Conservation (phyloP, 2,888 invertebrate species). For the Apantesis nais region DNA sequence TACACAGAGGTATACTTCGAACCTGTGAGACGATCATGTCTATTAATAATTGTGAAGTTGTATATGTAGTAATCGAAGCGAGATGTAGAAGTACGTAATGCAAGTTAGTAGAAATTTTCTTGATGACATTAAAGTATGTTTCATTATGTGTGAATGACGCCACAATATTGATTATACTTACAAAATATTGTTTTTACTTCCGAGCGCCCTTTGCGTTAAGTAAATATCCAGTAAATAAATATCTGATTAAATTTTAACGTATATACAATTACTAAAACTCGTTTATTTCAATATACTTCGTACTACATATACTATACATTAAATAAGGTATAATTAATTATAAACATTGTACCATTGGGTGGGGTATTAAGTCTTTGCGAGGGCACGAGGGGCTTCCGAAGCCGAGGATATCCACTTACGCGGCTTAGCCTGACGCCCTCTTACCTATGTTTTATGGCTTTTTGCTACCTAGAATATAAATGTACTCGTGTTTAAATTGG, state of each 20-base stretch:
- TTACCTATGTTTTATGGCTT: constrained; percentile 57
- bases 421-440: constrained; percentile 51
- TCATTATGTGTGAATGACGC: too few relatives aligned
- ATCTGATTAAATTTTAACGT: not conserved
- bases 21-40: not conserved
- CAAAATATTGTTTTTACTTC: too few relatives aligned
- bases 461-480: constrained; percentile 45
- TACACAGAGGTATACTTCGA: not conserved
- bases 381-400: constrained; percentile 60
- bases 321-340: constrained; percentile 52
- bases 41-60: not conserved
- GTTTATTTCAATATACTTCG: not conserved
- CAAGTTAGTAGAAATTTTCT: too few relatives aligned
- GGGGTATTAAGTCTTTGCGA: constrained; percentile 48
- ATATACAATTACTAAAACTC: not conserved
- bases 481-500: constrained; percentile 32
- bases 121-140: too few relatives aligned
- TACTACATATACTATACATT: constrained; percentile 29
- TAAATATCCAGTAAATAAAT: not conserved
- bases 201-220: not conserved
- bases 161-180: not conserved
- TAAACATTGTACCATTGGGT: constrained; percentile 48
- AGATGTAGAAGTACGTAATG: not conserved
- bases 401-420: constrained; percentile 60
- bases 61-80: not conserved